These are phyloP conservation scores for Chrosomus eos DNA, from an alignment of 2,797 vertebrate species.

Conservation along the genomic window DNA sequence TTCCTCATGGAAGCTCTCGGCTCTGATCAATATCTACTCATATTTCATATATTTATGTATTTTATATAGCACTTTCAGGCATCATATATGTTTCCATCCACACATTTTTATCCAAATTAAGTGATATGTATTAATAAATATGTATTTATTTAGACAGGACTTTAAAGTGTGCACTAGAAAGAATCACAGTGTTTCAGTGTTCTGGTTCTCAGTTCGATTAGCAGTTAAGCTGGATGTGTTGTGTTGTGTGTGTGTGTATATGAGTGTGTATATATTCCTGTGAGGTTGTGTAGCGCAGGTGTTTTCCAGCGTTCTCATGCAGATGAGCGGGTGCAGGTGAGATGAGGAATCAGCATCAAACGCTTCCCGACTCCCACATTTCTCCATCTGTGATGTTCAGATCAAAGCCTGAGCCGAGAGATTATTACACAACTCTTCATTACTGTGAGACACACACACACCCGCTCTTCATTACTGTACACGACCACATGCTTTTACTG, in stretches of 20 bases:
- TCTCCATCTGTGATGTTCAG: conserved; percentile 15
- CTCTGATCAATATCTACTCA: too few species aligned
- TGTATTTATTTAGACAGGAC: background rate
- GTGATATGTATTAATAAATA: too few species aligned
- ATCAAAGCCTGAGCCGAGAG: background rate
- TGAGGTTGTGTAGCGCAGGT: background rate
- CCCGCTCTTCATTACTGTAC: conserved; percentile 7
- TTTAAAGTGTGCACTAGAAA: background rate
- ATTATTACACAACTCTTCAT: background rate
- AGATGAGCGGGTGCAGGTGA: background rate
- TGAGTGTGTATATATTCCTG: too few species aligned
- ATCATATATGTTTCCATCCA: too few species aligned
- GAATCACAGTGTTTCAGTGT: background rate
- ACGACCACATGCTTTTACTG: background rate
- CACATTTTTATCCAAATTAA: too few species aligned
- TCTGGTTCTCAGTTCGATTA: background rate
- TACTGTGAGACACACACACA: background rate
- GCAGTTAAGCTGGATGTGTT: background rate
- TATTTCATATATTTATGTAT: too few species aligned
- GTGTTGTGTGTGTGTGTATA: too few species aligned
- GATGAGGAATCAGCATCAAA: conserved; percentile 8
- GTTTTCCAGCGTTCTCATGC: conserved; percentile 18
- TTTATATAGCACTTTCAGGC: too few species aligned
- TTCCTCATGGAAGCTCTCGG: background rate
- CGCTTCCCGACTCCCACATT: background rate